A percentile compares a stretch with the other conserved stretches of the same genome.
These are phyloP conservation scores for Trachymyrmex septentrionalis DNA, from an alignment of 1,140 invertebrate genomes.

Conservation along the genomic window DNA sequence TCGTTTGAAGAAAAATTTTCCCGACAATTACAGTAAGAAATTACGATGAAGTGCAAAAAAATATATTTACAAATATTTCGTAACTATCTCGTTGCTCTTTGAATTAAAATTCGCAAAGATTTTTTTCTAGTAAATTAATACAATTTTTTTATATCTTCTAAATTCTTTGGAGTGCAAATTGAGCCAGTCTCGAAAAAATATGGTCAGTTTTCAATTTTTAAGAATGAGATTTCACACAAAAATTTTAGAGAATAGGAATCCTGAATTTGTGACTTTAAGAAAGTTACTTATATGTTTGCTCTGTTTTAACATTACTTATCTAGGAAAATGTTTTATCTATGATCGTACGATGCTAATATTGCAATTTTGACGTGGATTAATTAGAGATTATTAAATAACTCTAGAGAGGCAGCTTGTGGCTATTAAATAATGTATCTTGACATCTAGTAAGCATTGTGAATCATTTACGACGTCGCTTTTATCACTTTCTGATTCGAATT, in stretches of 20 bases:
- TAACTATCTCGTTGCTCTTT: not conserved
- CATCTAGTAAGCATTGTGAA: conserved; percentile 46
- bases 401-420: not conserved
- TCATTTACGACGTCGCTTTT: conserved; percentile 43
- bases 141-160: not conserved
- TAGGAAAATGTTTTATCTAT: not conserved
- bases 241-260: no score
- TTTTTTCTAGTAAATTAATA: not conserved
- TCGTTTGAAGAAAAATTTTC: conserved; percentile 15
- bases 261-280: not conserved
- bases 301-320: not conserved
- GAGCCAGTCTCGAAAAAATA: no score
- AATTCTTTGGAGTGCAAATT: no score
- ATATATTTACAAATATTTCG: not conserved
- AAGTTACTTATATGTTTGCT: not conserved
- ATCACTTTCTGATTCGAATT: conserved; percentile 54
- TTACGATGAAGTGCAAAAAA: not conserved
- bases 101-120: not conserved
- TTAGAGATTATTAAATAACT: conserved; percentile 34
- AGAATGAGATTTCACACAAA: no score
- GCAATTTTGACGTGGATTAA: conserved; percentile 30
- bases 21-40: not conserved
- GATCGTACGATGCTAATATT: conserved; percentile 22
- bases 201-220: no score
- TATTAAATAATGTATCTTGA: conserved; percentile 10